Conservation (phyloP, 2,888 invertebrate genomes). For the Synergus japonicus region DNA sequence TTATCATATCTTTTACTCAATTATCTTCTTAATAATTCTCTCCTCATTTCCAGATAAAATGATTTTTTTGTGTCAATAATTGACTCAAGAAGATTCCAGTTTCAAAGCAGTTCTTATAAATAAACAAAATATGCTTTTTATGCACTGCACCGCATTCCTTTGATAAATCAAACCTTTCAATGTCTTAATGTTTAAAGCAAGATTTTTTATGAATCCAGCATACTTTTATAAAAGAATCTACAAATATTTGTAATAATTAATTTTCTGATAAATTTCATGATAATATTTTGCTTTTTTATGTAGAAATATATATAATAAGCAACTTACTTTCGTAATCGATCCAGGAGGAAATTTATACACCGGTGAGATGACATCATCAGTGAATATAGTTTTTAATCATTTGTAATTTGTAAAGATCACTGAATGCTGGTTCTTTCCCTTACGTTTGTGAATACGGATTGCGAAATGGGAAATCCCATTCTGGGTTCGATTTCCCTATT, state of each 20-base stretch:
- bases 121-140: slow-evolving; percentile 6
- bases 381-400: background rate
- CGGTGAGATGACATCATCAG: background rate
- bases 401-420: background rate
- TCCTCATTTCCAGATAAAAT: background rate
- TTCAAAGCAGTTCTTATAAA: background rate
- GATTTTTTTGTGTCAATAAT: background rate
- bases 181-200: slow-evolving; percentile 7
- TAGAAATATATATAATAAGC: background rate
- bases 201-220: background rate
- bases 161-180: slow-evolving; percentile 19
- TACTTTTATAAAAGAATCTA: slow-evolving; percentile 14
- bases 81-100: slow-evolving; percentile 1
- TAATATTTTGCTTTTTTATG: background rate
- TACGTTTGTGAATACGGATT: background rate
- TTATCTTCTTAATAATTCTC: slow-evolving; percentile 7
- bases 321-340: background rate
- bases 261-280: slow-evolving; percentile 4
- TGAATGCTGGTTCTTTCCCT: background rate
- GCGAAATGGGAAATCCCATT: no score
- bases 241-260: slow-evolving; percentile 22
- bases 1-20: background rate
- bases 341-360: background rate
- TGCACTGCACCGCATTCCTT: slow-evolving; percentile 1
- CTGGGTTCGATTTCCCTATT: background rate